Conservation (phyloP, 2,113 vertebrate species). For the Danionella cerebrum region DNA sequence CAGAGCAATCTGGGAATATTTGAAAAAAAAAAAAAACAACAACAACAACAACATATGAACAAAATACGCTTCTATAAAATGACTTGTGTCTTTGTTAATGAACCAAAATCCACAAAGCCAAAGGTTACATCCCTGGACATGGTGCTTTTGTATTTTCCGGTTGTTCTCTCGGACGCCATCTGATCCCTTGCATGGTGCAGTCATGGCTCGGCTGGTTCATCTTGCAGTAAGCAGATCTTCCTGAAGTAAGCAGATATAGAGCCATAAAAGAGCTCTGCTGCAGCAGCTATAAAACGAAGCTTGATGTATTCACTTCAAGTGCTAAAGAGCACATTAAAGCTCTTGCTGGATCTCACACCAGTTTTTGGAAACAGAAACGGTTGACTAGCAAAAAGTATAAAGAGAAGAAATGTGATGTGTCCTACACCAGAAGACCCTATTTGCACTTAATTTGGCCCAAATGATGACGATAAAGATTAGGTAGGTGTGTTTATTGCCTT, state of each 20-base stretch:
- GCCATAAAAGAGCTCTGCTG: neutral
- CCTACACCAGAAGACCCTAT: neutral
- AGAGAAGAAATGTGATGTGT: neutral
- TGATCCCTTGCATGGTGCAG: neutral
- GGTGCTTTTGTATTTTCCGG: too few relatives aligned
- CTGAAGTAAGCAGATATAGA: slow-evolving; percentile 20
- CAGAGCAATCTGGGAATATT: too few relatives aligned
- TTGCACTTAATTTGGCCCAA: neutral
- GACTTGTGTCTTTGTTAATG: too few relatives aligned
- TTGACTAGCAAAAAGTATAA: neutral
- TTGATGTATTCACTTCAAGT: slow-evolving; percentile 15
- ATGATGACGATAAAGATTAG: neutral
- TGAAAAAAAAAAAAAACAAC: too few relatives aligned
- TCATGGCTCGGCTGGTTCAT: neutral
- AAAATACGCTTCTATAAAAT: too few relatives aligned
- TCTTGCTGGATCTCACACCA: neutral
- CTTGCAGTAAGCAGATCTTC: slow-evolving; percentile 17
- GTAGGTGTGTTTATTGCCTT: neutral
- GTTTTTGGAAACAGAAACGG: slow-evolving; percentile 12
- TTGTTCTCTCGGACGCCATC: too few relatives aligned
- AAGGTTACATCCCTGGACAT: too few relatives aligned
- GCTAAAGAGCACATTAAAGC: slow-evolving; percentile 22
- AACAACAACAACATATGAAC: too few relatives aligned
- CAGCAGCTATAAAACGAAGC: slow-evolving; percentile 18
- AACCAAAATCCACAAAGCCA: too few relatives aligned